Base-by-base conservation (phyloP, 2,113 vertebrate species). In the Elgaria multicarinata region DNA sequence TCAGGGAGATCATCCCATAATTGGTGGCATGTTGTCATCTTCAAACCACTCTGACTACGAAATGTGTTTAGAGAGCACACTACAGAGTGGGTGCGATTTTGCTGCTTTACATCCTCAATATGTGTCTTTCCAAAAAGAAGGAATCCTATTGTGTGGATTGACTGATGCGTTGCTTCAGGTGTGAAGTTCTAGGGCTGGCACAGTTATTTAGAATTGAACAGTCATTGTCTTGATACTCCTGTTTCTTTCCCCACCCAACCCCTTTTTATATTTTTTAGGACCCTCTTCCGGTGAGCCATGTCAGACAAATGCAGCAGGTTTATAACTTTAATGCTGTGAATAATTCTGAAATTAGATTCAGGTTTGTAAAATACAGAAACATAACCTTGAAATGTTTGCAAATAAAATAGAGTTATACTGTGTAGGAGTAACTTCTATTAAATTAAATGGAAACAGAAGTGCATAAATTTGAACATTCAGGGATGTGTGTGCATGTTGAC, bases 311-410 rank as follows among this genome's bases (percentile, higher is more conserved):
- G 99, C 98, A 99, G 96, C 96, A 99, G 91, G 97, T 98, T 0
- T 99, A 99, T 87, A 85, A 98, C 92, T 97, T 99, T 83, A 98
- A 98, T 84, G 93, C 96, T 86, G 83, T 95, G 77, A 96, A 97
- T 92, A 99, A 99, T 93, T 95, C 98, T 83, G 99, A 99, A 97
- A 99, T 99, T 94, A 97, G 98, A 95, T 98, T 98, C 97, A 98
- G 99, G 99, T 98, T 81, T 89, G 94, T 93, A 84, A 20, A 39
- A 67, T 78, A 50, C 42, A 3, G 6, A 77, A 84, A 84, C 24
- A 83, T 53, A 62, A 55, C 18, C 13, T 22, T 83, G 69, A 76
- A 83, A 66, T 46, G 16, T 28, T 64, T 76, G 6, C 14, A 13
- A 50, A 44, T 64, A 28, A 28, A 13, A 89, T 39, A 24, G 28